These are phyloP conservation scores for Cyphomyrus plagiostoma DNA, from an alignment of 2,113 vertebrate genomes.

Conservation along the genomic window DNA sequence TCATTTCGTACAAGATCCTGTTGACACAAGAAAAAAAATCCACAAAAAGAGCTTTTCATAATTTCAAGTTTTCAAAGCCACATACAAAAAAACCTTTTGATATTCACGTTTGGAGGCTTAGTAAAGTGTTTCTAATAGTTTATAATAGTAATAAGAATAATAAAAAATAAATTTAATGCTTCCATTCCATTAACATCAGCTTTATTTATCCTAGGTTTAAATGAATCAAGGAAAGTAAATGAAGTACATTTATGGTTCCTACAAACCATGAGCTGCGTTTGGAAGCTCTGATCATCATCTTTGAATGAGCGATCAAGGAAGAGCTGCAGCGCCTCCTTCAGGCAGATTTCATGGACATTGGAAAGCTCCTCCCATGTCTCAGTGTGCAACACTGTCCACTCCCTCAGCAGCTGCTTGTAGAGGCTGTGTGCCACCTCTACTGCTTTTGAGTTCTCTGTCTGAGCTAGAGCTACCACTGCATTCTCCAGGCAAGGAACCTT, in stretches of 20 bases:
- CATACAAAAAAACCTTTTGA: background rate
- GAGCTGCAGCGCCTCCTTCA: conserved; percentile 27
- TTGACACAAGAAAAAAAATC: background rate
- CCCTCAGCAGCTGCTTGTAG: conserved; percentile 12
- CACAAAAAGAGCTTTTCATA: background rate
- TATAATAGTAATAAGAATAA: background rate
- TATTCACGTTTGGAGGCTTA: background rate
- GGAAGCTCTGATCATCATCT: conserved; percentile 26
- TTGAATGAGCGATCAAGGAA: conserved; percentile 41
- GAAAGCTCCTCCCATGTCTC: conserved; percentile 29
- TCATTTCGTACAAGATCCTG: background rate
- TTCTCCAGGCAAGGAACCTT: conserved; percentile 43
- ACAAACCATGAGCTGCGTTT: conserved; percentile 30
- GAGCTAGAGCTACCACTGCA: conserved; percentile 26
- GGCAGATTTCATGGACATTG: conserved; percentile 6
- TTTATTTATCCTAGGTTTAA: background rate
- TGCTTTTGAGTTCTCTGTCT: conserved; percentile 33
- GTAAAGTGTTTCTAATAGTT: background rate
- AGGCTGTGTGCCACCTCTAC: conserved; percentile 12
- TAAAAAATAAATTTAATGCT: background rate
- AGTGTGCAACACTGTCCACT: conserved; percentile 25
- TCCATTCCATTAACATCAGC: background rate
- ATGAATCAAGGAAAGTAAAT: background rate
- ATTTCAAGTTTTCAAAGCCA: background rate
- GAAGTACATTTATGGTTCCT: background rate